These are phyloP conservation scores for Pristionchus arcanus DNA, from an alignment of 2,888 invertebrate genomes.

Conservation along the genomic window DNA sequence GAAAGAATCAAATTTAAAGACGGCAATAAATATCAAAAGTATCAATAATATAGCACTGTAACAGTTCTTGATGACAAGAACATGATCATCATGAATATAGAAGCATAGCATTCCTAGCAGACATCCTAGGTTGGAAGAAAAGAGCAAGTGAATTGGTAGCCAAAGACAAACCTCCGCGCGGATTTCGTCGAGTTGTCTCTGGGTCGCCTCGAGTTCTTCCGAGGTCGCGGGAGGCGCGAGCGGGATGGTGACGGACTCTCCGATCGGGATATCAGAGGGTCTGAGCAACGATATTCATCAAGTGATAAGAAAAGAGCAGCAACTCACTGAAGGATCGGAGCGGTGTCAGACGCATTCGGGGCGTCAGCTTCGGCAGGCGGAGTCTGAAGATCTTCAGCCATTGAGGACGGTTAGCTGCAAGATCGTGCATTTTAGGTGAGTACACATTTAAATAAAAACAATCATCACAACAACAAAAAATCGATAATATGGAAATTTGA, in stretches of 20 bases:
- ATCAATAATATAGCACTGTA: too few species aligned
- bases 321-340: neutral
- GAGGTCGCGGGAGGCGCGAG: neutral
- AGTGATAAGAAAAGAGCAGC: neutral
- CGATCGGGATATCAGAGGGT: neutral
- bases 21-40: neutral
- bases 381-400: constrained; percentile 18
- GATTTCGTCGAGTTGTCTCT: constrained; percentile 52
- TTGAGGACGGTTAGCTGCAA: neutral
- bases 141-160: neutral
- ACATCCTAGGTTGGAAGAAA: too few species aligned
- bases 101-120: too few species aligned
- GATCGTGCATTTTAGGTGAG: neutral
- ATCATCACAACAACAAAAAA: neutral
- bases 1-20: constrained; percentile 21
- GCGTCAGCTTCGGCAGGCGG: neutral
- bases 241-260: neutral
- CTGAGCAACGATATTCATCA: neutral
- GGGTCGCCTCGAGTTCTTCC: constrained; percentile 42
- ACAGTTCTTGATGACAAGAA: too few species aligned
- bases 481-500: constrained; percentile 9
- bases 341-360: neutral
- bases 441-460: neutral
- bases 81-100: too few species aligned
- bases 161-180: constrained; percentile 47